Evolutionary conservation across 92 coral and sea anemone genomes (phyloP).

Genomic region (Actinostola sp.): DNA sequence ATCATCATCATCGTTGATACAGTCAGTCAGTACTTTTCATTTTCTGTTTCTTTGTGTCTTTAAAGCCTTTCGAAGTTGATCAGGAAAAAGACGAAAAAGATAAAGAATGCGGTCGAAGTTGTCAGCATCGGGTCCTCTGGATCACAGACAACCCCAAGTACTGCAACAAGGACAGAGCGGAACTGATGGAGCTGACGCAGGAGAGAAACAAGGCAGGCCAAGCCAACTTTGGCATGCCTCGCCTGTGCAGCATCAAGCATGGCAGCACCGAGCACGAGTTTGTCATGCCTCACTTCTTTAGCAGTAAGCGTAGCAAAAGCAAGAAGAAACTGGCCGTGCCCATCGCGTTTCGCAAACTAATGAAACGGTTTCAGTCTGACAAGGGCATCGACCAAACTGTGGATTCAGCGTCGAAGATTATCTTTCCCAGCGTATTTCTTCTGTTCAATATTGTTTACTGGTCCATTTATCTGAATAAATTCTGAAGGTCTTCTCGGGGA

Average conservation of each 20-base stretch:
- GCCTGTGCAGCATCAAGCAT: not conserved
- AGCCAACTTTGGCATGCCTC: not conserved
- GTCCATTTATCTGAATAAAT: conserved; percentile 14
- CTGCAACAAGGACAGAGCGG: not conserved
- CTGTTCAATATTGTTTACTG: conserved; percentile 31
- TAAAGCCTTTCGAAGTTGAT: conserved; percentile 1
- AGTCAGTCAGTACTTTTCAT: not conserved
- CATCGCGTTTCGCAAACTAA: not conserved
- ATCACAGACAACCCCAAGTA: conserved; percentile 12
- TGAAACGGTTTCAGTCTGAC: not conserved
- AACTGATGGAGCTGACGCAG: not conserved
- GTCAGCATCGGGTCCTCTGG: conserved; percentile 5
- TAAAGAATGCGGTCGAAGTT: not conserved
- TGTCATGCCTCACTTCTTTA: not conserved
- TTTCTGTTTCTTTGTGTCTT: not conserved
- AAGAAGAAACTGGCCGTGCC: conserved; percentile 3
- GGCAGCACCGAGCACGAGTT: conserved; percentile 19
- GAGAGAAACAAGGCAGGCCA: not conserved
- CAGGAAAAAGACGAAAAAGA: conserved; percentile 1
- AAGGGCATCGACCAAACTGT: conserved; percentile 16
- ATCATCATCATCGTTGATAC: not conserved
- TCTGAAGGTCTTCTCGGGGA: not conserved
- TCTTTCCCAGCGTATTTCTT: conserved; percentile 23
- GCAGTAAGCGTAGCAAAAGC: not conserved
- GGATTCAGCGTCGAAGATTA: conserved; percentile 7